Conservation (phyloP, 2,888 invertebrate species). For the Scotopteryx bipunctaria region DNA sequence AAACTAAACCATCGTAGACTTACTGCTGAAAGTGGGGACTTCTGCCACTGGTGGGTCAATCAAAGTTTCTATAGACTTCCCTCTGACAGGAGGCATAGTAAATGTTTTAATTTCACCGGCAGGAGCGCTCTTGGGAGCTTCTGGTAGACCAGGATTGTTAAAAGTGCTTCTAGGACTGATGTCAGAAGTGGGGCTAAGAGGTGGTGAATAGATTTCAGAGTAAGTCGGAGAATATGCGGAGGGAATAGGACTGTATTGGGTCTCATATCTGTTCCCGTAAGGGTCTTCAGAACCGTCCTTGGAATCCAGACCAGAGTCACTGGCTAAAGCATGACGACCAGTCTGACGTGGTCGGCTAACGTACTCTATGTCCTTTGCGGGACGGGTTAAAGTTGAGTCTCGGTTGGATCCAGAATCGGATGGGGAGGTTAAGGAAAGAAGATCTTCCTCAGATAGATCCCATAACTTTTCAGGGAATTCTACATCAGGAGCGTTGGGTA, state of each 20-base stretch:
- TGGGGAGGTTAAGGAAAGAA: conserved; percentile 78
- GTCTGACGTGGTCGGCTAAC: conserved; percentile 83
- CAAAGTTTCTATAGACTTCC: conserved; percentile 74
- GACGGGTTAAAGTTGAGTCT: conserved; percentile 81
- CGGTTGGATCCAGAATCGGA: conserved; percentile 84
- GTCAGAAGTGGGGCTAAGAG: conserved; percentile 74
- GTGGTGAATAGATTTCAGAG: conserved; percentile 79
- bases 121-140: conserved; percentile 72
- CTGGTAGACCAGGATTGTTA: conserved; percentile 68
- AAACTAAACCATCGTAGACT: conserved; percentile 76
- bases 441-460: conserved; percentile 88
- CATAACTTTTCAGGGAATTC: conserved; percentile 92
- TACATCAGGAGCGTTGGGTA: conserved; percentile 87
- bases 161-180: conserved; percentile 70
- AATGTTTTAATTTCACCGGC: conserved; percentile 71
- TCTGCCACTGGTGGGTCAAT: conserved; percentile 70
- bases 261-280: conserved; percentile 65
- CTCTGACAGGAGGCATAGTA: conserved; percentile 68
- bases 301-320: conserved; percentile 73
- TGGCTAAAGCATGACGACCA: conserved; percentile 81
- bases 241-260: conserved; percentile 73
- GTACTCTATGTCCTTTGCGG: conserved; percentile 85
- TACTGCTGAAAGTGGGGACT: conserved; percentile 67
- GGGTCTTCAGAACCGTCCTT: conserved; percentile 75
- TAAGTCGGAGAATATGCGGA: conserved; percentile 77